Base-by-base conservation (phyloP, 2,113 vertebrate genomes). In the Cyprinodon brontotheroides region DNA sequence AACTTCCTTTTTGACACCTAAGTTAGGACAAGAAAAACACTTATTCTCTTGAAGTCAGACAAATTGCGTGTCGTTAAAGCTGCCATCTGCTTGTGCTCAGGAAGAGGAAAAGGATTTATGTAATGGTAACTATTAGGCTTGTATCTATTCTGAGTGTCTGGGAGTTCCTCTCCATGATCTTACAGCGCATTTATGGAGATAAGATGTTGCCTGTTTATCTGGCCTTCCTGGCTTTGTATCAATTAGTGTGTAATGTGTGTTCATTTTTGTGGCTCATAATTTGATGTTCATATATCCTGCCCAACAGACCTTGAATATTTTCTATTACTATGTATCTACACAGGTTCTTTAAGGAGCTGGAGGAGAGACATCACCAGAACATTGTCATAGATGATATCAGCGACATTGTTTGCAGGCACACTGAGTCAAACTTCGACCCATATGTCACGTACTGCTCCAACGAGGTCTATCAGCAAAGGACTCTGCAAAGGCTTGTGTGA, bases 361-460 rank as follows among this genome's bases (percentile, higher is more conserved):
- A 99, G 89, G 96, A 94, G 1, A 94, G 94, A 72, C 97, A 98
- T 79, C 96, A 96, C 74, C 95, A 93, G 87, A 97, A 93, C 72
- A 93, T 97, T 38, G 86, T 97, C 62, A 97, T 99, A 1, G 94
- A 96, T 0, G 96, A 97, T 78, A 96, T 99, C 75, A 98, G 97
- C 3, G 97, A 98, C 82, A 98, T 99, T 17, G 94, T 99, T 20
- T 94, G 92, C 43, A 96, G 93, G 37, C 97, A 99, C 1, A 84
- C 96, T 0, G 84, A 94, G 17, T 94, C 95, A 41, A 96, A 94
- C 0, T 99, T 99, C 60, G 97, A 99, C 22, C 97, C 97, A 0
- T 99, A 97, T 1, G 90, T 99, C 69, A 99, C 96, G 0, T 99
- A 99, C 89, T 99, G 98, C 92, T 97, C 96, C 67, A 99, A 99